phyloP scores from a whole-genome alignment of 2,888 invertebrate species.

The Ferrisia virgata region DNA sequence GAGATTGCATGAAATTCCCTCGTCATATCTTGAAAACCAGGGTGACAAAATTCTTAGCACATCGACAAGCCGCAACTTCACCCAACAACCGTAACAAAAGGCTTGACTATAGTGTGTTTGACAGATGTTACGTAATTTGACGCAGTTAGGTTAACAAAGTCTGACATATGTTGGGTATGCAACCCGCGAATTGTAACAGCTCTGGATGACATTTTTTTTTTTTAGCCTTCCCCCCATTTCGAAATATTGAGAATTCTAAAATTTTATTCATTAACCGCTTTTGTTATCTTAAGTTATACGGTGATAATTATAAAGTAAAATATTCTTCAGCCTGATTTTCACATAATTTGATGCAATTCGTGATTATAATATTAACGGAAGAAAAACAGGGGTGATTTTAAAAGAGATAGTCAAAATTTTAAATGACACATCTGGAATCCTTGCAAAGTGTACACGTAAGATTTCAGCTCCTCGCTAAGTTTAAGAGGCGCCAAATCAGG shows the following conservation, averaged over 20 bases:
- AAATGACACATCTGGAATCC: no score
- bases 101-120: slow-evolving; percentile 34
- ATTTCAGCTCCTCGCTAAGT: no score
- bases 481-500: no score
- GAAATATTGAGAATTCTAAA: background rate
- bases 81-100: background rate
- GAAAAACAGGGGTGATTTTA: no score
- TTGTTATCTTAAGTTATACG: no score
- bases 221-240: background rate
- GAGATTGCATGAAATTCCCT: background rate
- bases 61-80: slow-evolving; percentile 1
- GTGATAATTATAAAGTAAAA: no score
- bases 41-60: slow-evolving; percentile 18
- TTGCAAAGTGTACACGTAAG: no score
- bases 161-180: slow-evolving; percentile 31
- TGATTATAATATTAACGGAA: no score
- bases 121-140: slow-evolving; percentile 40
- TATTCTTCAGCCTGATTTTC: no score
- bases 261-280: no score
- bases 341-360: no score
- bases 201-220: background rate
- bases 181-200: slow-evolving; percentile 19
- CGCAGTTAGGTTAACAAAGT: slow-evolving; percentile 32
- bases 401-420: no score
- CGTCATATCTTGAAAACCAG: background rate